These are phyloP conservation scores for Mormyrops boulengeri DNA, from an alignment of 2,797 vertebrate genomes.

Conservation along the genomic window DNA sequence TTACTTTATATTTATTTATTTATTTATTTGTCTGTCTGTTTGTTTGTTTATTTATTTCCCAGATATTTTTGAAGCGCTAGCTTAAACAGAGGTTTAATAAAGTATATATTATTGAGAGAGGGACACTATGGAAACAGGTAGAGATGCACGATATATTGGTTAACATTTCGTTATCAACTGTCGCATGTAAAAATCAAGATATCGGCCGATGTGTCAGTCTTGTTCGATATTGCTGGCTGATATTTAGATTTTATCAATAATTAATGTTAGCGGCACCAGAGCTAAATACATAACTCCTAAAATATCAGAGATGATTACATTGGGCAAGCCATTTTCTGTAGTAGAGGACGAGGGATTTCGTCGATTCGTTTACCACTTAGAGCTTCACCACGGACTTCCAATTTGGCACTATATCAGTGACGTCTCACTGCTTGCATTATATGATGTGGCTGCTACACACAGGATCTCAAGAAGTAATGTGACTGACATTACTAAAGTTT, in stretches of 20 bases:
- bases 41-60: slow-evolving; percentile 41
- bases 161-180: not conserved
- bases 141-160: not conserved
- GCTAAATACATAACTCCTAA: not conserved
- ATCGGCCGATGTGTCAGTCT: not conserved
- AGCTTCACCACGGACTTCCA: not conserved
- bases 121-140: not conserved
- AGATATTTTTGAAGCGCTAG: slow-evolving; percentile 39
- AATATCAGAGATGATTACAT: not conserved
- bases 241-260: not conserved
- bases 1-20: slow-evolving; percentile 42
- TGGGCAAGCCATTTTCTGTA: not conserved
- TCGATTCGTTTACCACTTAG: not conserved
- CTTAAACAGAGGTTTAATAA: slow-evolving; percentile 31
- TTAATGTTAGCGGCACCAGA: not conserved
- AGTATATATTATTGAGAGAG: slow-evolving; percentile 21
- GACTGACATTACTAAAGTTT: not conserved
- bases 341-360: not conserved
- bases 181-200: not conserved
- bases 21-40: slow-evolving; percentile 23
- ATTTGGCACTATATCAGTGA: not conserved
- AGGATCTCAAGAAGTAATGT: not conserved
- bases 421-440: not conserved
- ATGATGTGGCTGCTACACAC: not conserved
- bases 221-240: not conserved